phyloP scores from a whole-genome alignment of 2,797 vertebrate species.

The Coranthus polyacanthus region DNA sequence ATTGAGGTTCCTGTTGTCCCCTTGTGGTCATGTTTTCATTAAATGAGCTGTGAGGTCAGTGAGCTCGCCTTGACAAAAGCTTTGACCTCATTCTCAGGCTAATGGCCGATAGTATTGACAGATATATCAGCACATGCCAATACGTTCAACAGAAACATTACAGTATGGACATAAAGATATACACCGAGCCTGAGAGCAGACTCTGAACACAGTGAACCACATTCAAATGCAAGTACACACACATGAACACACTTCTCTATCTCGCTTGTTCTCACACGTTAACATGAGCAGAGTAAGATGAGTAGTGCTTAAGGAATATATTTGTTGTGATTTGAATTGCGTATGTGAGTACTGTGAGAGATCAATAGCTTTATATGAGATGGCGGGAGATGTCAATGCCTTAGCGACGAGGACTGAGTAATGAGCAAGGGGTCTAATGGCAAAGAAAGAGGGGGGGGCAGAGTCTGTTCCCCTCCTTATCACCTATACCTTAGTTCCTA shows the following conservation, averaged over 20 bases:
- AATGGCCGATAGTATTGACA: constrained; percentile 59
- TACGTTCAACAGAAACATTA: constrained; percentile 46
- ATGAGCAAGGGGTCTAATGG: constrained; percentile 71
- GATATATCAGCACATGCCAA: constrained; percentile 47
- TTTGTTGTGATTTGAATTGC: constrained; percentile 72
- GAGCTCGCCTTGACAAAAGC: constrained; percentile 68
- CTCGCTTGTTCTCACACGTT: neutral
- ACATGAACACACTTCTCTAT: neutral
- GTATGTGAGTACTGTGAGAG: constrained; percentile 63
- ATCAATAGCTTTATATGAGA: constrained; percentile 75
- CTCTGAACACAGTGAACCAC: neutral
- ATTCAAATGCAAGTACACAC: constrained; percentile 27
- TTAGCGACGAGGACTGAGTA: constrained; percentile 75
- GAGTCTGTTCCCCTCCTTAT: constrained; percentile 22
- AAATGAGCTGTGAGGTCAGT: constrained; percentile 55
- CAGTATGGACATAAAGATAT: constrained; percentile 29
- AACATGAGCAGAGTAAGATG: constrained; percentile 25
- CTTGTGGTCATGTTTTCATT: constrained; percentile 46
- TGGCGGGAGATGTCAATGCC: constrained; percentile 77
- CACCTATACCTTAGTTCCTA: constrained; percentile 19
- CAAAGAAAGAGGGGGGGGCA: constrained; percentile 44
- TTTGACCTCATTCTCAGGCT: constrained; percentile 66
- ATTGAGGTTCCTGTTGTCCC: constrained; percentile 9
- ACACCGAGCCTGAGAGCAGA: constrained; percentile 7
- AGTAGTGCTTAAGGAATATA: constrained; percentile 53